Base-by-base conservation (phyloP, 2,113 vertebrate genomes). In the Puffinus mauretanicus region DNA sequence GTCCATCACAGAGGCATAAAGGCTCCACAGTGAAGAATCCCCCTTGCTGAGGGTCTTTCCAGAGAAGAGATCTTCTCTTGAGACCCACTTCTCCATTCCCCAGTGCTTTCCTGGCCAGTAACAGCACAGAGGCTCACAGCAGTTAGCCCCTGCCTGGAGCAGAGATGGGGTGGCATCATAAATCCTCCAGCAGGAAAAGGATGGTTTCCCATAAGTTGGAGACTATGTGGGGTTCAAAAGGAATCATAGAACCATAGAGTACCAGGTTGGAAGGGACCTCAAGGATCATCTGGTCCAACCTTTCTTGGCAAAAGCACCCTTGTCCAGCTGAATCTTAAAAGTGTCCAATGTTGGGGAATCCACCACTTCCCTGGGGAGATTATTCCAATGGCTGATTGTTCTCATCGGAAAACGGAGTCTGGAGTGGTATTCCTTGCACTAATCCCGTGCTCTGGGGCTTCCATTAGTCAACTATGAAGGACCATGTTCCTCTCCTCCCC, bases 131-230 rank as follows among this genome's bases (percentile, higher is more conserved):
- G 13, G 38, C 22, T 38, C 61, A 19, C 34, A 13, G 52, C 3
- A 0, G 44, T 19, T 19, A n/a, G 12, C 3, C 32, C 21, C 13
- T 34, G 46, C 38, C 54, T 2, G 1, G 25, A 38, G 36, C 1
- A 0, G 46, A 51, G 36, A 16, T 51, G 51, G 21, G 21, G 10
- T 7, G 20, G 25, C 54, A 69, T n/a, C 62, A 11, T 13, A 32
- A 38, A 38, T 47, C 54, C 40, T 55, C 29, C 29, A 26, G 58
- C 19, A 26, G 42, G 21, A 55, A 18, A 17, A 82, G 16, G 64
- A 17, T 29, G 42, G 12, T 42, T 85, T 85, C n/a, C 62, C 17
- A 4, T 27, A 7, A 9, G 8, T 34, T 27, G 22, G 47, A 42
- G 30, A 49, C 15, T 32, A 9, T 0, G 4, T 40, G 11, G 55